Conservation (phyloP, 2,888 invertebrate species). For the Archaeoteleia sp. region DNA sequence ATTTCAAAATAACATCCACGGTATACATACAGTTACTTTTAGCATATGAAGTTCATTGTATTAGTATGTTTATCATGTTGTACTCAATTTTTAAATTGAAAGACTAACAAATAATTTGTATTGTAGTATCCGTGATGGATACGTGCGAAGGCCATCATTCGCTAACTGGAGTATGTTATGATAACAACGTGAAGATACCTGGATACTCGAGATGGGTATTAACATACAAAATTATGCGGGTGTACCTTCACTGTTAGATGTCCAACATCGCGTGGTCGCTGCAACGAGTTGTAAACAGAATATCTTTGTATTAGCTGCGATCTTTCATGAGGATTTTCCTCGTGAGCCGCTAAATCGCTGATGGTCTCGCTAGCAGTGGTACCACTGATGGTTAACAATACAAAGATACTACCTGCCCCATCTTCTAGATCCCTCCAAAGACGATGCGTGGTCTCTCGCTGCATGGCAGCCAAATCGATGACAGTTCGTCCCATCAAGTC, state of each 20-base stretch:
- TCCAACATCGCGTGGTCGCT: slow-evolving; percentile 90
- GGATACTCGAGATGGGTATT: no score
- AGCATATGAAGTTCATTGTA: no score
- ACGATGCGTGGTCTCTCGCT: slow-evolving; percentile 93
- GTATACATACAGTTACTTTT: no score
- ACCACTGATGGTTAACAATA: slow-evolving; percentile 95
- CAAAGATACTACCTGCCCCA: slow-evolving; percentile 88
- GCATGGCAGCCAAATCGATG: slow-evolving; percentile 88
- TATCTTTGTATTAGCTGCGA: slow-evolving; percentile 72
- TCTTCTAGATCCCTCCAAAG: slow-evolving; percentile 94
- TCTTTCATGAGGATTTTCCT: slow-evolving; percentile 85
- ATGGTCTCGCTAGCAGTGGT: slow-evolving; percentile 95
- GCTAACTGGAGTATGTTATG: no score
- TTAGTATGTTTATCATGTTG: no score
- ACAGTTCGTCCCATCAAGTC: slow-evolving; percentile 89
- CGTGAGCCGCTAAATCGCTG: slow-evolving; percentile 90
- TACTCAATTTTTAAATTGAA: no score
- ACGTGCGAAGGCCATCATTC: no score
- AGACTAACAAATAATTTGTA: no score
- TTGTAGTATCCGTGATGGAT: no score
- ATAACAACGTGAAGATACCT: no score
- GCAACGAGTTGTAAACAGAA: slow-evolving; percentile 77
- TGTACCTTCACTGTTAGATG: slow-evolving; percentile 94
- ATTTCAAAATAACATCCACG: no score
- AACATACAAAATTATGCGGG: no score